phyloP scores from a whole-genome alignment of 1,140 invertebrate genomes.

The Steinernema khuongi region DNA sequence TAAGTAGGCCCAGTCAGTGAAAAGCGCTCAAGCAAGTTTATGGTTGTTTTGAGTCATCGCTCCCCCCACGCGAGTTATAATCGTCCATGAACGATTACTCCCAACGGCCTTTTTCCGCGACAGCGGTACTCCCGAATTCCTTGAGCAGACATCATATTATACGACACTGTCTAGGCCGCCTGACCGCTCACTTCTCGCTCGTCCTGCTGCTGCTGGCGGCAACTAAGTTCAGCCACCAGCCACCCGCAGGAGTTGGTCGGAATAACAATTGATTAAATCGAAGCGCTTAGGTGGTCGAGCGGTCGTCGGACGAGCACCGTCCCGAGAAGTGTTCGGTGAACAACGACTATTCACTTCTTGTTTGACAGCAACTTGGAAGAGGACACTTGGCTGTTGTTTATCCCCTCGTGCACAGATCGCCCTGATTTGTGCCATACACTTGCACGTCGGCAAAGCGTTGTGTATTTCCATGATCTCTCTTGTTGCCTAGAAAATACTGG shows the following conservation, averaged over 20 bases:
- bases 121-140: neutral
- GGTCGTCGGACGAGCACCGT: neutral
- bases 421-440: neutral
- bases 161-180: too few species aligned
- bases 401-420: neutral
- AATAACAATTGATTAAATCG: neutral
- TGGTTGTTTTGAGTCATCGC: neutral
- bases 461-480: too few species aligned
- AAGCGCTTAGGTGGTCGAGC: neutral
- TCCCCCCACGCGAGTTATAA: neutral
- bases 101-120: neutral
- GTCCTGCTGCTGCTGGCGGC: neutral
- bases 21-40: neutral
- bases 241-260: neutral
- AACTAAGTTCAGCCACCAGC: neutral
- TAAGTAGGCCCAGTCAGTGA: too few species aligned
- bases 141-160: neutral
- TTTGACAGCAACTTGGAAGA: neutral
- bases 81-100: slow-evolving; percentile 8
- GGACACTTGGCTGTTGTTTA: neutral
- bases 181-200: neutral
- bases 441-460: too few species aligned
- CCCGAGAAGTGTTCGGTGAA: neutral
- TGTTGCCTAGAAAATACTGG: too few species aligned
- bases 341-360: neutral